Base-by-base conservation (phyloP, 2,888 invertebrate genomes). In the Noctua fimbriata region DNA sequence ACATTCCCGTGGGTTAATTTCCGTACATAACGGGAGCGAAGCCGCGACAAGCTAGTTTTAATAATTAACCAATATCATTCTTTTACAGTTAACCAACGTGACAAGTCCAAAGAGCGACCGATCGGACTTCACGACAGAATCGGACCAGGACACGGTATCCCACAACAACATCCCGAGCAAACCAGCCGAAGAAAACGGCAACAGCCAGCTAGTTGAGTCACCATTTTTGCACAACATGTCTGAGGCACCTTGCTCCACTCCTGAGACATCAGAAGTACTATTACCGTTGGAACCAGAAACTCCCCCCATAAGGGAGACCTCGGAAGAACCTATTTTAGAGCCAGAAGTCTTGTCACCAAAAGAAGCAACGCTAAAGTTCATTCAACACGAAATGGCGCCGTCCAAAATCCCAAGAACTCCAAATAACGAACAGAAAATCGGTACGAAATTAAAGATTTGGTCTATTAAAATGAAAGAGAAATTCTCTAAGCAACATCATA, bases 81-180 rank as follows among this genome's bases (percentile, higher is more conserved):
- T 9, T 32, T 94, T 94, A 41, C 93, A 96, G 96, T 83, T 96
- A 58, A 95, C 96, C 36, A 95, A 94, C 83, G 91, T 92, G 1
- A 93, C 93, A 12, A 94, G 93, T 78, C 85, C 89, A n/a, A 94
- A 93, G 84, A 95, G 95, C 86, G 95, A 94, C 44, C 88, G 88
- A 60, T 94, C 95, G 0, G 92, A 93, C 12, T 90, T 87, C 72
- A 91, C 90, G 6, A 84, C 91, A 0, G 95, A 95, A 63, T 93
- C 95, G 0, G 96, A 95, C 12, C 92, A 92, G 69, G 95, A 95
- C 16, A 84, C 90, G 0, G 77, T 87, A 2, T 85, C 78, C 74
- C 84, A 88, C 65, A 88, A 91, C 73, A 88, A 90, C 73, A 76
- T 85, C 0, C 76, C 84, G 1, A n/a, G 41, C 28, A 73, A 76